phyloP scores from a whole-genome alignment of 2,113 vertebrate species.

The Burhinus oedicnemus region DNA sequence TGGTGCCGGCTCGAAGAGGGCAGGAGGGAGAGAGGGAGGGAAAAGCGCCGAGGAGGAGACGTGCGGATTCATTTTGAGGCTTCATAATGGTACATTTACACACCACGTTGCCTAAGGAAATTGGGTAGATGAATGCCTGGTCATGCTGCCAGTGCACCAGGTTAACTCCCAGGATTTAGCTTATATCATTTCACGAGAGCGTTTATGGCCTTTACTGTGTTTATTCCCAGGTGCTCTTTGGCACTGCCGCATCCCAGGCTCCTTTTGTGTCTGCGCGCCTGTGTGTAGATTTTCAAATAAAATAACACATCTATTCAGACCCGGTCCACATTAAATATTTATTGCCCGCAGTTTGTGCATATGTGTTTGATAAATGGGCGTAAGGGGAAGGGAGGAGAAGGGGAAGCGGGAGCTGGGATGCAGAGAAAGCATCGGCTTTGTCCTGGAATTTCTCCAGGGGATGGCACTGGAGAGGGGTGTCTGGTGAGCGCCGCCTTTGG shows the following conservation, averaged over 20 bases:
- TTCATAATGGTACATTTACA: constrained; percentile 79
- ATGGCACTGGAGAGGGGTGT: background rate
- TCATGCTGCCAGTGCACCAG: constrained; percentile 76
- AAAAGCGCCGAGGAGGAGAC: constrained; percentile 29
- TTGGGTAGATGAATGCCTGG: constrained; percentile 80
- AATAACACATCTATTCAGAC: constrained; percentile 62
- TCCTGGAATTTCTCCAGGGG: background rate
- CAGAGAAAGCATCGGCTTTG: background rate
- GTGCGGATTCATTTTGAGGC: constrained; percentile 78
- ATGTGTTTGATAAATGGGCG: constrained; percentile 64
- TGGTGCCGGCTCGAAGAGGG: background rate
- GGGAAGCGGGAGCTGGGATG: background rate
- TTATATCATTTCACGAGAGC: constrained; percentile 76
- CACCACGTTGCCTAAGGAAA: constrained; percentile 73
- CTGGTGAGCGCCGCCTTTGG: accelerated
- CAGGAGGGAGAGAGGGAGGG: background rate
- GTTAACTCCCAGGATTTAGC: constrained; percentile 78
- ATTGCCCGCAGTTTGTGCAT: constrained; percentile 68
- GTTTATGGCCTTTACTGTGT: constrained; percentile 70
- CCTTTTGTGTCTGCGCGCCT: background rate
- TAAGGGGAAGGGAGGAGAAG: background rate
- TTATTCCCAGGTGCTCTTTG: constrained; percentile 68
- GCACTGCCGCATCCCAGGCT: constrained; percentile 54
- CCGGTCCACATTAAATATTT: constrained; percentile 76
- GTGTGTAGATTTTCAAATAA: constrained; percentile 70